A percentile compares a stretch with the other conserved stretches of the same genome.
phyloP scores from a whole-genome alignment of 2,797 vertebrate genomes.

The Xerus rutilus region DNA sequence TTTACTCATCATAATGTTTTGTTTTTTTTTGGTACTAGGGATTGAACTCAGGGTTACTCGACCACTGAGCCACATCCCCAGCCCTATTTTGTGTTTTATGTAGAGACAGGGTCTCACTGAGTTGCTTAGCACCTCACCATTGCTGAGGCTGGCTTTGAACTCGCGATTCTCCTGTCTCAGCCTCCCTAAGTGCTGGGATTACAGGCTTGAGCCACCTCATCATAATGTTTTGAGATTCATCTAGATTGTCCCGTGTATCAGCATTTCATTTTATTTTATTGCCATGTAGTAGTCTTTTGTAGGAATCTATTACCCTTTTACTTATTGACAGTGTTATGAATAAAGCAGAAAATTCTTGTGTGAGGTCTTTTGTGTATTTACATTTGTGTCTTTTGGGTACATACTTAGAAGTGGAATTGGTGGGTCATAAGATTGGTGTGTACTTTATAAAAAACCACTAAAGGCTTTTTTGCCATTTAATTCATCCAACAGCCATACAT shows the following conservation, averaged over 20 bases:
- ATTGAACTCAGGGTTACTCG: too few relatives aligned
- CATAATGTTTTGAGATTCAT: neutral
- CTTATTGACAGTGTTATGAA: conserved; percentile 7
- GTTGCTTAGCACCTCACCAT: too few relatives aligned
- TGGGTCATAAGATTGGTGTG: neutral
- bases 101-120: too few relatives aligned
- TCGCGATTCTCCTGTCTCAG: too few relatives aligned
- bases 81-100: too few relatives aligned
- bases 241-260: neutral
- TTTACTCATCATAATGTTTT: neutral
- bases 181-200: too few relatives aligned
- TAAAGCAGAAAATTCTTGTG: conserved; percentile 21
- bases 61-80: too few relatives aligned
- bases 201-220: neutral
- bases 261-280: neutral
- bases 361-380: conserved; percentile 45
- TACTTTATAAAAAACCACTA: neutral
- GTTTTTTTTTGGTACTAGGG: too few relatives aligned
- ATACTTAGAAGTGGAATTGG: neutral
- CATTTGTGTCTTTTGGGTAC: neutral
- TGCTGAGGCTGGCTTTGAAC: too few relatives aligned
- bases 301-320: neutral
- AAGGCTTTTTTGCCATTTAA: conserved; percentile 9
- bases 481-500: neutral
- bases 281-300: neutral